phyloP scores from a whole-genome alignment of 2,888 invertebrate species.

The Scrobipalpa atriplicella region DNA sequence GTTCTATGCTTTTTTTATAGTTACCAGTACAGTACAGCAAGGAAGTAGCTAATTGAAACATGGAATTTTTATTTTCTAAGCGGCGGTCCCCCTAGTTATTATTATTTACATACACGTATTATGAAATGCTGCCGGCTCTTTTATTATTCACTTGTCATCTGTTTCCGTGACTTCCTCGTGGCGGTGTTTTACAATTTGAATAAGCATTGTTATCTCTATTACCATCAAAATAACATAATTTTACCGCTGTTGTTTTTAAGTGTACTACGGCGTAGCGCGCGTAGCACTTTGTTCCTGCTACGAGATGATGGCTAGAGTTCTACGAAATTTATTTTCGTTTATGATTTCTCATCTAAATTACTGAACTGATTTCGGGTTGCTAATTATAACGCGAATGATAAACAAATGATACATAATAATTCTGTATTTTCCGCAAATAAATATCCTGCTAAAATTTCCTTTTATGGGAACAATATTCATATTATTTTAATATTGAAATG shows the following conservation, averaged over 20 bases:
- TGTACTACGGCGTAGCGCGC: constrained; percentile 8
- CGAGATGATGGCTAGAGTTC: background rate
- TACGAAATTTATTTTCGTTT: background rate
- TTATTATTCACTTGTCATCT: constrained; percentile 5
- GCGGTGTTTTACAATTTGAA: background rate
- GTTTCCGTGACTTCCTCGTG: constrained; percentile 11
- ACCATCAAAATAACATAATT: constrained; percentile 7
- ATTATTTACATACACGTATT: constrained; percentile 8
- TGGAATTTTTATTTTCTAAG: background rate
- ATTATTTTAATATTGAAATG: no score
- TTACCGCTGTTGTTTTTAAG: background rate
- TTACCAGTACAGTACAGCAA: no score
- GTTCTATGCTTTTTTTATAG: no score
- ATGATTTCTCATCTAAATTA: background rate
- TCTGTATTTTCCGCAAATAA: no score
- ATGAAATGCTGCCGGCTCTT: constrained; percentile 4
- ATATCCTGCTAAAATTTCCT: no score
- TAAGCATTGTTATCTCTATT: constrained; percentile 8
- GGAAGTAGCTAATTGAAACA: background rate
- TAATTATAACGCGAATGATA: no score
- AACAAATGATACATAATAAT: no score
- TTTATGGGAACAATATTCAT: no score
- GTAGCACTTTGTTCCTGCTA: constrained; percentile 1
- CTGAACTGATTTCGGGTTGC: no score
- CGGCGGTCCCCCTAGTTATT: background rate